Base-by-base conservation (phyloP, 2,797 vertebrate genomes). In the Hypotaenidia philippensis region DNA sequence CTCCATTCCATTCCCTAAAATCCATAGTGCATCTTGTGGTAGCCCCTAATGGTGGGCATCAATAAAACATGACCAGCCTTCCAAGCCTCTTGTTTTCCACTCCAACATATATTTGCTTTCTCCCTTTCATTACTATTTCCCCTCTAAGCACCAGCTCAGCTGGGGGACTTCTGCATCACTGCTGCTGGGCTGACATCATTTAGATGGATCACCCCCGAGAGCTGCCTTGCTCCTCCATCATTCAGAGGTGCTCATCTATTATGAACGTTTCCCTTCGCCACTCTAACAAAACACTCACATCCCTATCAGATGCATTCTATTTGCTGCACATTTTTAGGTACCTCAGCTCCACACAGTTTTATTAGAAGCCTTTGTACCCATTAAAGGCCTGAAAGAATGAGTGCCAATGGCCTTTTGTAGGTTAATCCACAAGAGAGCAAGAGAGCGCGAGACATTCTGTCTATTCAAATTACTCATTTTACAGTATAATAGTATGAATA, bases 51-150 rank as follows among this genome's bases (percentile, higher is more conserved):
- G 92, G 82, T 23, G 53, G 81, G 60, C 88, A 92, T 94, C 94
- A 96, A 96, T 95, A 97, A 96, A 96, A 96, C 94, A 87, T 89
- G 91, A 90, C 84, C 38, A 70, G 93, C 87, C 94, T 90, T 64
- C 60, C 36, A 63, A 83, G 95, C 52, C 76, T 36, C 83, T 92
- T 87, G 79, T 95, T 95, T 96, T 82, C 91, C 93, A 93, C 89
- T 31, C 81, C 94, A 55, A 55, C 79, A 93, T 71, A 12, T 84
- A 96, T 96, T 80, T 89, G 81, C 86, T 88, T 75, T 81, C 81
- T 87, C 49, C 80, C 70, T 86, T 89, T 80, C 64, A 89, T 84
- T 17, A 71, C 89, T 71, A 41, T 91, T 96, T 87, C 77, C 41
- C 83, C 81, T 80, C 90, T 50, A 90, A 95, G 93, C 87, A 56